Base-by-base conservation (phyloP, 2,888 invertebrate species). In the Patella ulyssiponensis region DNA sequence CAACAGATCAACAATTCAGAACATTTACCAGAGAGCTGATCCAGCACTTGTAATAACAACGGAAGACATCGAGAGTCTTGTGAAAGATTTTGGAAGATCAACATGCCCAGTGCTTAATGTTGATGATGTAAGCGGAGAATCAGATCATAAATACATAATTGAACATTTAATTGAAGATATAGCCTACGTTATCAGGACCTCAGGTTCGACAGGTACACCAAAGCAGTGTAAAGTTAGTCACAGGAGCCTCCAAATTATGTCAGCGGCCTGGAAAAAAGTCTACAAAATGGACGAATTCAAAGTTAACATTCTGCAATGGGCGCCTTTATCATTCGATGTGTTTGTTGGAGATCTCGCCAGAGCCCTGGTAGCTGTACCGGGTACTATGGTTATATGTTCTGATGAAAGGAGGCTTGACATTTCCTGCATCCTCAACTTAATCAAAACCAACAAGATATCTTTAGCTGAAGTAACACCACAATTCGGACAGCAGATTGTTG, bases 201-300 rank as follows among this genome's bases (percentile, higher is more conserved):
- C 76, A 17, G 76, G 76, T 9, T 76, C 76, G 17, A 76, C 76
- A 12, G 76, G 76, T 15, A 76, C 54, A 72, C 76, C 76, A 64
- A 76, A 76, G 56, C 54, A 64, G 51, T 70, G 69, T 27, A 23
- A 15, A 20, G 51, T 73, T 15, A 20, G 56, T n/a, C 76, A 76
- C 44, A 72, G 27, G 58, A 54, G 53, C n/a, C 64, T 76, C 11
- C 54, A 72, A 23, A 56, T 72, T 3, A 33, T 76, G 27, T 56
- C 76, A 15, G 0, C 58, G 7, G 71, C 76, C 5, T 76, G 76
- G 76, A 72, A n/a, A 54, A n/a, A 44, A 17, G 64, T 23, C 27
- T 76, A 76, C 73, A 33, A 69, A 58, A 33, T 76, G n/a, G 44
- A n/a, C 51, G 73, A 64, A 64, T 20, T 20, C 23, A 23, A 64